Evolutionary conservation across 2,113 vertebrate genomes (phyloP).

Genomic region (Colinus virginianus): DNA sequence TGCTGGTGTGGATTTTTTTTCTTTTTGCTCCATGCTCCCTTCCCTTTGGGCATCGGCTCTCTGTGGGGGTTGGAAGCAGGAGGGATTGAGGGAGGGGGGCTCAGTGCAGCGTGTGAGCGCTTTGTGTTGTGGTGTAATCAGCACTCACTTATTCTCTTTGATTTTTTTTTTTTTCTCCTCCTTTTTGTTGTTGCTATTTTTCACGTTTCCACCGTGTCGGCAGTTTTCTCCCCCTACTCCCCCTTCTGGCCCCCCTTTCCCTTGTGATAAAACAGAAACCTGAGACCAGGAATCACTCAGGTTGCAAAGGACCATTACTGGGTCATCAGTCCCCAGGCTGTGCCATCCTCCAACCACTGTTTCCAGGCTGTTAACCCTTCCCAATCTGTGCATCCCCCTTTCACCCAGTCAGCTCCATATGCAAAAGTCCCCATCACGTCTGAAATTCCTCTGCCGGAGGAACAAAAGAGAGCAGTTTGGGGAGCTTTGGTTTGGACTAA

Average conservation of each 20-base stretch:
- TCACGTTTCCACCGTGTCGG: slow-evolving; percentile 8
- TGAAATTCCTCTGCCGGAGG: neutral
- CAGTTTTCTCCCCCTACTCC: neutral
- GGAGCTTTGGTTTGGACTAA: neutral
- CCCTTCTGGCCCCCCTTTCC: accelerated
- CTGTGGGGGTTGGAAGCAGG: neutral
- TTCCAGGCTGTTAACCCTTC: slow-evolving; percentile 18
- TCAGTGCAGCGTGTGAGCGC: accelerated
- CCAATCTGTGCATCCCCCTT: neutral
- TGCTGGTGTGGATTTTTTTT: neutral
- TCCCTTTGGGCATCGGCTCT: neutral
- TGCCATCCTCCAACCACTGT: neutral
- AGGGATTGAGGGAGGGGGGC: neutral
- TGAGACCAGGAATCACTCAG: neutral
- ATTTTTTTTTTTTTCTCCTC: neutral
- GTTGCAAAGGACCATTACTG: slow-evolving; percentile 13
- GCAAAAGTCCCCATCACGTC: accelerated
- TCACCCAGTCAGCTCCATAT: accelerated
- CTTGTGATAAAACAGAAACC: neutral
- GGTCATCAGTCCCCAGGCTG: neutral
- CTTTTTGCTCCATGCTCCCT: accelerated
- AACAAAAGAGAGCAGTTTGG: accelerated
- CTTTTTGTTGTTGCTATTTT: slow-evolving; percentile 48
- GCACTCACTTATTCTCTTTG: slow-evolving; percentile 63
- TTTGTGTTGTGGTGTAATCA: slow-evolving; percentile 33